A percentile compares a stretch with the other conserved stretches of the same genome.
Evolutionary conservation across 1,140 invertebrate genomes (phyloP).

Genomic region (Drosophila orena): DNA sequence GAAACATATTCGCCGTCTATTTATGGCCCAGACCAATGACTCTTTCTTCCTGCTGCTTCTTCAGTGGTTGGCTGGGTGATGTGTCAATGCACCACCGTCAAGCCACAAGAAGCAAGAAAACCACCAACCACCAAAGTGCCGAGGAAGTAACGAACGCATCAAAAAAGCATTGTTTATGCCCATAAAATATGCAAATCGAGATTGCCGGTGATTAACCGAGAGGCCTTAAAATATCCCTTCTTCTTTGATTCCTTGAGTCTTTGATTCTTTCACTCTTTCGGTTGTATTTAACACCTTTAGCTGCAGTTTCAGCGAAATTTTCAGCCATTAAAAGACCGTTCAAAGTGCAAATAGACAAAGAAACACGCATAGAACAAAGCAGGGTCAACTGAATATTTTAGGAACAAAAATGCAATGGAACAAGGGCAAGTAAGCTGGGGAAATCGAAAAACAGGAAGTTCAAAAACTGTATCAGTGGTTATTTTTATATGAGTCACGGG

Average conservation of each 20-base stretch:
- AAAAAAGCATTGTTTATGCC: conserved; percentile 35
- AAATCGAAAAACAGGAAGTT: background rate
- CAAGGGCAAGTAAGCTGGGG: background rate
- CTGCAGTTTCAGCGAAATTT: conserved; percentile 14
- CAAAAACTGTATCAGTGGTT: background rate
- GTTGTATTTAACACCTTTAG: background rate
- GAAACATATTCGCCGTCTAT: conserved; percentile 22
- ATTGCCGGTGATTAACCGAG: conserved; percentile 19
- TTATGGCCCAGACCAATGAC: conserved; percentile 35
- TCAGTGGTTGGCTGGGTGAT: conserved; percentile 44
- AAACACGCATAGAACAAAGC: conserved; percentile 6
- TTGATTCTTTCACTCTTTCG: conserved; percentile 6
- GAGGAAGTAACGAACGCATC: conserved; percentile 26
- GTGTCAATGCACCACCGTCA: conserved; percentile 62
- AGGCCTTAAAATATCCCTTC: conserved; percentile 6
- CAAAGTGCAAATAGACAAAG: conserved; percentile 27
- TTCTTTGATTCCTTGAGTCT: conserved; percentile 5
- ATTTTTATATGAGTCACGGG: too few species aligned
- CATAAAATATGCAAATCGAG: conserved; percentile 33
- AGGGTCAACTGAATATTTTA: background rate
- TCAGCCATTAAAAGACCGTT: conserved; percentile 15
- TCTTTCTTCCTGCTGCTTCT: conserved; percentile 27
- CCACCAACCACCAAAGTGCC: conserved; percentile 36
- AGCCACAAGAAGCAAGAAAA: conserved; percentile 1
- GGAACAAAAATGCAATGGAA: background rate